A percentile compares a stretch with the other conserved stretches of the same genome.
These are phyloP conservation scores for Actinopyga echinites DNA, from an alignment of 53 echinoderm and acorn worm genomes.

Conservation along the genomic window DNA sequence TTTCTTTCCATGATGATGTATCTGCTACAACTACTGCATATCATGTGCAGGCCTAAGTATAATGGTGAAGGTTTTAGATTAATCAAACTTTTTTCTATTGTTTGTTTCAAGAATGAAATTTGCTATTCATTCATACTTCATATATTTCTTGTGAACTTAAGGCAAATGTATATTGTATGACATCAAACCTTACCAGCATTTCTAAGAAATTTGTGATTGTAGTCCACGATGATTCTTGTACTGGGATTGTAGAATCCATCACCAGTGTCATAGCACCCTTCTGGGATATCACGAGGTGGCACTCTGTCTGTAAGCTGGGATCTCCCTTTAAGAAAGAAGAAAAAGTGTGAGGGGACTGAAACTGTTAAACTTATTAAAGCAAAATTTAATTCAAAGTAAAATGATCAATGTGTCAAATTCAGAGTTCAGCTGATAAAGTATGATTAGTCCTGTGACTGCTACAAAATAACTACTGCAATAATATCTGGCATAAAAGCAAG, in stretches of 20 bases:
- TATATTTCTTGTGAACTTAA: no score
- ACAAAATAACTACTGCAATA: no score
- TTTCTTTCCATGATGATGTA: no score
- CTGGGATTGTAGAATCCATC: conserved; percentile 97
- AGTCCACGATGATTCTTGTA: conserved; percentile 92
- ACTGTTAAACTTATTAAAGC: neutral
- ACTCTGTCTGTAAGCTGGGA: conserved; percentile 92
- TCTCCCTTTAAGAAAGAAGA: conserved; percentile 58
- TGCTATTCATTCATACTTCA: neutral
- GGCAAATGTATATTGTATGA: neutral
- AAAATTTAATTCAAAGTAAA: no score
- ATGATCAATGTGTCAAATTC: no score
- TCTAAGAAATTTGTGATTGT: conserved; percentile 97
- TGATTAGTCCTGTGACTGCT: no score
- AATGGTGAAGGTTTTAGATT: no score
- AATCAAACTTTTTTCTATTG: neutral
- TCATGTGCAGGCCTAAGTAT: no score
- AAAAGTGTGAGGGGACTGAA: neutral
- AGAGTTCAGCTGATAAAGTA: no score
- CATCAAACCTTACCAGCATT: conserved; percentile 80
- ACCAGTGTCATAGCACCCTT: conserved; percentile 98
- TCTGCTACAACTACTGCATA: no score
- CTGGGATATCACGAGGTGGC: conserved; percentile 95
- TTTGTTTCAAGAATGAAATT: neutral
- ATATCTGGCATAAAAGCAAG: no score